phyloP scores from a whole-genome alignment of 1,140 invertebrate genomes.

The Drosophila baimaii region DNA sequence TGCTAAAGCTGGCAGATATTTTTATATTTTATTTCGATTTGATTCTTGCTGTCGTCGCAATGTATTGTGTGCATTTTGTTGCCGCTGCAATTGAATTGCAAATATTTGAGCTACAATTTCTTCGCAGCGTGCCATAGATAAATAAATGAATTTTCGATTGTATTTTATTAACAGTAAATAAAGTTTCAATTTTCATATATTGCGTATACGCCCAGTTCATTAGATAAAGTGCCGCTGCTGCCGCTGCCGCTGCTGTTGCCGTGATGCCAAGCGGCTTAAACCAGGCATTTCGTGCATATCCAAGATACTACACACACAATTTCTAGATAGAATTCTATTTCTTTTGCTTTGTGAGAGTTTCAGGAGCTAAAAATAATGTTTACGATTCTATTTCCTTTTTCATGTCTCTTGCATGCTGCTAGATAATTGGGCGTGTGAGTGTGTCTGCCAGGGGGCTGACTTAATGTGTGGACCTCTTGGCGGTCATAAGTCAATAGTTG shows the following conservation, averaged over 20 bases:
- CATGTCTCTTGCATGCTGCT: constrained; percentile 37
- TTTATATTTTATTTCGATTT: constrained; percentile 63
- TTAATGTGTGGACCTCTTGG: constrained; percentile 28
- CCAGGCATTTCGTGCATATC: neutral
- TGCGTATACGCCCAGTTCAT: constrained; percentile 50
- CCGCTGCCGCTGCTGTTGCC: neutral
- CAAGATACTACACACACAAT: neutral
- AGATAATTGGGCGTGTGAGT: constrained; percentile 57
- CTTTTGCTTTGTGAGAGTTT: constrained; percentile 19
- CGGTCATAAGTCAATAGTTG: constrained; percentile 79
- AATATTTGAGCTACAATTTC: constrained; percentile 72
- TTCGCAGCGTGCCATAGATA: constrained; percentile 54
- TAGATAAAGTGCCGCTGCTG: constrained; percentile 22
- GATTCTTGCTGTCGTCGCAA: constrained; percentile 32
- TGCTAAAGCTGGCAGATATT: constrained; percentile 25
- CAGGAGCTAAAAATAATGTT: constrained; percentile 72
- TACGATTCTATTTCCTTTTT: constrained; percentile 68
- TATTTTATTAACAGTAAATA: constrained; percentile 69
- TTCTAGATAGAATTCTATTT: constrained; percentile 12
- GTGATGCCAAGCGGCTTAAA: constrained; percentile 2
- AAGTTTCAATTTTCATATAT: constrained; percentile 68
- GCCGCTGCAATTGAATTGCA: constrained; percentile 75
- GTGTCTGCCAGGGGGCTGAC: neutral
- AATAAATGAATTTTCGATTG: constrained; percentile 66
- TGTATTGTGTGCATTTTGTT: constrained; percentile 34